Conservation (phyloP, 2,888 invertebrate species). For the Exocentrus adspersus region DNA sequence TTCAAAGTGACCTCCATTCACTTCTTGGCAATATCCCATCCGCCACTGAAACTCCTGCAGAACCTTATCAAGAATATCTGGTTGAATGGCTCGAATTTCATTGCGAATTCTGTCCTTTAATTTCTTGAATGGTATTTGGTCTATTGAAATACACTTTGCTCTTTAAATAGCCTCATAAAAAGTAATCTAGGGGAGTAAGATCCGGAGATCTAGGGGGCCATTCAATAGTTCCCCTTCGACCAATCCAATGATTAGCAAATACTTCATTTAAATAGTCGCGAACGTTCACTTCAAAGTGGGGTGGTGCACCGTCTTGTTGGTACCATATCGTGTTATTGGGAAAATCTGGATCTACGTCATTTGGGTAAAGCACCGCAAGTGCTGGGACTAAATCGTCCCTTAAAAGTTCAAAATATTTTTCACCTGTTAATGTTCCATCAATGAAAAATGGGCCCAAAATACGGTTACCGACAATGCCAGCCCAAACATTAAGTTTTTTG, state of each 20-base stretch:
- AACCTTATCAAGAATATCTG: neutral
- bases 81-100: slow-evolving; percentile 10
- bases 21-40: slow-evolving; percentile 2
- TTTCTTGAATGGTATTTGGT: slow-evolving; percentile 19
- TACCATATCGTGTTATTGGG: slow-evolving; percentile 18
- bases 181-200: slow-evolving; percentile 26
- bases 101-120: slow-evolving; percentile 14
- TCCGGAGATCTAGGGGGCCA: no score
- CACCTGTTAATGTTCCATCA: neutral
- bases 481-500: no score
- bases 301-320: slow-evolving; percentile 28
- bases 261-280: no score
- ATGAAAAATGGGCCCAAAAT: slow-evolving; percentile 24
- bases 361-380: slow-evolving; percentile 20
- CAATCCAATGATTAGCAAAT: no score
- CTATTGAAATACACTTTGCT: slow-evolving; percentile 24
- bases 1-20: slow-evolving; percentile 1
- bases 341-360: slow-evolving; percentile 19
- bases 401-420: neutral
- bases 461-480: no score
- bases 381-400: slow-evolving; percentile 12
- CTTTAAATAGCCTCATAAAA: slow-evolving; percentile 32
- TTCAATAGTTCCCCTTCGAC: no score
- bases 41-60: slow-evolving; percentile 6
- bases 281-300: neutral